Conservation (phyloP, 2,797 vertebrate genomes). For the Columba guinea region DNA sequence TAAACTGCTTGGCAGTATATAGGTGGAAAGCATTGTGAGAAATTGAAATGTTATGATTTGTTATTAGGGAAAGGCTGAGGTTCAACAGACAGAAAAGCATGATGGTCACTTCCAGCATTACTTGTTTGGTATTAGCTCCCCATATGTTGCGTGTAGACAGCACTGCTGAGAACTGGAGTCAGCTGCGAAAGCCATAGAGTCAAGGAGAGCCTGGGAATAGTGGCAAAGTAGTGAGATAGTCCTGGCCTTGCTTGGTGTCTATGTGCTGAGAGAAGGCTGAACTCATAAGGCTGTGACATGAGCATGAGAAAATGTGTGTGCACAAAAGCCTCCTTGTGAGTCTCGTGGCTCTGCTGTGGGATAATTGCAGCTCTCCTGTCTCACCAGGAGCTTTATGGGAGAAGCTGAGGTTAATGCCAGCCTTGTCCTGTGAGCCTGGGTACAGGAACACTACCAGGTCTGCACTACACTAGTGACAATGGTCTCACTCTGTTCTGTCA, state of each 20-base stretch:
- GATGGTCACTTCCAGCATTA: neutral
- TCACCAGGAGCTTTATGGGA: neutral
- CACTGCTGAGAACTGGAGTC: neutral
- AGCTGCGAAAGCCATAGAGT: neutral
- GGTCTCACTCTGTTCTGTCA: neutral
- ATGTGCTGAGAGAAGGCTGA: neutral
- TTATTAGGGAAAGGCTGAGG: neutral
- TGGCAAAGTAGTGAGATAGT: neutral
- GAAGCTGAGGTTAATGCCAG: neutral
- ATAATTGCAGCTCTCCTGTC: neutral
- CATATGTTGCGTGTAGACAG: neutral
- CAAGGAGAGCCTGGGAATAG: neutral
- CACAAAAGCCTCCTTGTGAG: neutral
- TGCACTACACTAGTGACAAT: neutral
- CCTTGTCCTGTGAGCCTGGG: neutral
- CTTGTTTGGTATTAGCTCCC: neutral
- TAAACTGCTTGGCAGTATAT: neutral
- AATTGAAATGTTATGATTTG: neutral
- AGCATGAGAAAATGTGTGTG: neutral
- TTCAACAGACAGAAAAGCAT: neutral
- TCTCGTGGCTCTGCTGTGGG: neutral
- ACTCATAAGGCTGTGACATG: neutral
- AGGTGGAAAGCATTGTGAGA: neutral
- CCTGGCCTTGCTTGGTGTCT: neutral
- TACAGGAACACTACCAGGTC: neutral